These are phyloP conservation scores for Nycteola revayana DNA, from an alignment of 2,888 invertebrate species.

Conservation along the genomic window DNA sequence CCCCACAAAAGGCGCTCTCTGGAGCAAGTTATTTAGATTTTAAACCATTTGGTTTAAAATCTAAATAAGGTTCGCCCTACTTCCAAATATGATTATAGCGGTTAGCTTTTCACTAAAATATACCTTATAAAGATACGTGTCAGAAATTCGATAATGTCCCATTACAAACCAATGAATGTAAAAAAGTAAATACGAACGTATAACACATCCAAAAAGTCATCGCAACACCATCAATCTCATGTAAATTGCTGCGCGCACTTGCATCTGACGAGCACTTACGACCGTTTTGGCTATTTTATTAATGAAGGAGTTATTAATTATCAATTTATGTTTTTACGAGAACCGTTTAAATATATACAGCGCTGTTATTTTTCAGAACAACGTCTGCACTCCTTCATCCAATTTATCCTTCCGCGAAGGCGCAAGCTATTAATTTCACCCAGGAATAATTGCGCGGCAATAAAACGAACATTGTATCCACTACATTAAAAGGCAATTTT, in stretches of 20 bases:
- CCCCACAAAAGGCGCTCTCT: too few species aligned
- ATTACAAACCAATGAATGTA: conserved; percentile 29
- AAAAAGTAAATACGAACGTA: conserved; percentile 21
- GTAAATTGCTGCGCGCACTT: conserved; percentile 52
- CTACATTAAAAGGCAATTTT: conserved; percentile 31
- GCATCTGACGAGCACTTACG: conserved; percentile 19
- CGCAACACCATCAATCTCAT: conserved; percentile 51
- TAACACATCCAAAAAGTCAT: conserved; percentile 26
- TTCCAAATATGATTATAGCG: too few species aligned
- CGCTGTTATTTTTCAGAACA: conserved; percentile 40
- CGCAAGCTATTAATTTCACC: conserved; percentile 26
- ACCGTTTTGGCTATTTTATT: conserved; percentile 59
- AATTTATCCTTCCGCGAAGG: conserved; percentile 46
- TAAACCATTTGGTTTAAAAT: too few species aligned
- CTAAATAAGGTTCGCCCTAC: too few species aligned
- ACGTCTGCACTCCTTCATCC: conserved; percentile 27
- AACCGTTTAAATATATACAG: conserved; percentile 35
- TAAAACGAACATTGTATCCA: conserved; percentile 30
- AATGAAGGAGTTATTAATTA: conserved; percentile 67
- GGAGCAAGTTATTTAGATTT: too few species aligned
- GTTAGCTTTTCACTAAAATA: too few species aligned
- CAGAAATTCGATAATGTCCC: conserved; percentile 24
- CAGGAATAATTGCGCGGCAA: conserved; percentile 32
- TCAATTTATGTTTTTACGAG: conserved; percentile 66
- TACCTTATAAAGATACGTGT: too few species aligned